These are phyloP conservation scores for Berghia stephanieae DNA, from an alignment of 1,140 invertebrate genomes.

Conservation along the genomic window DNA sequence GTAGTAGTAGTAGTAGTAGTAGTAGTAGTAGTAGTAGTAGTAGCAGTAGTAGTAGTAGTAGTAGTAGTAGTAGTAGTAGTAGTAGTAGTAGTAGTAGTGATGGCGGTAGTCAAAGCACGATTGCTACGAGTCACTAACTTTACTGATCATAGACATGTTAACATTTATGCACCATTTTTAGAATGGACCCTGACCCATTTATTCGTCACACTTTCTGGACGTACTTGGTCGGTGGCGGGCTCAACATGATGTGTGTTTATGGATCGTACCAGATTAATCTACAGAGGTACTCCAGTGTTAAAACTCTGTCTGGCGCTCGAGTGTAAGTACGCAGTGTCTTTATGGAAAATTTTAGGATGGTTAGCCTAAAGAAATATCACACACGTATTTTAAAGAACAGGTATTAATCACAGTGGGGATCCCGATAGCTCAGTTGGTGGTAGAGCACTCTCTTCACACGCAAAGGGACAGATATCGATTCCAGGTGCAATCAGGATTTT, in stretches of 20 bases:
- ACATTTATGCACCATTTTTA: too few species aligned
- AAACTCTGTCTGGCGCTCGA: conserved; percentile 74
- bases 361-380: too few species aligned
- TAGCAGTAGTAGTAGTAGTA: conserved; percentile 1
- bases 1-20: neutral
- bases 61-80: conserved; percentile 3
- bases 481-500: too few species aligned
- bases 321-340: too few species aligned
- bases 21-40: neutral
- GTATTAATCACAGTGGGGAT: too few species aligned
- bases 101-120: neutral
- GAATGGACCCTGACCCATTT: conserved; percentile 46
- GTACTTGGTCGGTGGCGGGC: conserved; percentile 74
- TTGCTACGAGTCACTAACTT: neutral
- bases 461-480: too few species aligned
- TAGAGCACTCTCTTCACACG: too few species aligned
- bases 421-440: too few species aligned
- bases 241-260: conserved; percentile 90
- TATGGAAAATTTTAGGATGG: too few species aligned
- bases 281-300: conserved; percentile 87
- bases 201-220: conserved; percentile 52
- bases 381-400: too few species aligned
- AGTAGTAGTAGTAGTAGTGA: conserved; percentile 4
- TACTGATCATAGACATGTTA: too few species aligned
- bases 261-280: conserved; percentile 92